Evolutionary conservation across 2,113 vertebrate genomes (phyloP).

Genomic region (Euleptes europaea): DNA sequence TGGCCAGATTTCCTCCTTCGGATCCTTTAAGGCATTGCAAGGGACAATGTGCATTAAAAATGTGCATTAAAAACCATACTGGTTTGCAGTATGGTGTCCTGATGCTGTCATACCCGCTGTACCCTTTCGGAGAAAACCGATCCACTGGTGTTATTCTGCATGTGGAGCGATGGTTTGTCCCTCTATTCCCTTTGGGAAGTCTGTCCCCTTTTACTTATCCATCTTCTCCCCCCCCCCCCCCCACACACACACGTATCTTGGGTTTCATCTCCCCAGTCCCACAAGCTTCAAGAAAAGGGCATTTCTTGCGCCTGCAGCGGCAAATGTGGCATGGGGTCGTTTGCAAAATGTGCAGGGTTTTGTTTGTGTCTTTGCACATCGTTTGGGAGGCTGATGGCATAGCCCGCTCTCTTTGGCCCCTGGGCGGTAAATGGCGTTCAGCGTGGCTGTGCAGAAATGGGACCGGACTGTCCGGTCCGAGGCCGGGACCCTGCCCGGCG

Average conservation of each 20-base stretch:
- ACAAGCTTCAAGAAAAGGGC: neutral
- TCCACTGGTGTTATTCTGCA: conserved; percentile 2
- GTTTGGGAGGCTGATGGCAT: neutral
- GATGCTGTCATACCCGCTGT: conserved; percentile 7
- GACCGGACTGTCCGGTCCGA: neutral
- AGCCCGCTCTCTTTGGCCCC: no score
- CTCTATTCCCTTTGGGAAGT: neutral
- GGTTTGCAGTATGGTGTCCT: neutral
- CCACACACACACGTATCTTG: neutral
- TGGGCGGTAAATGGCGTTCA: neutral
- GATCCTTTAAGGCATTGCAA: no score
- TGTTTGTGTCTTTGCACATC: neutral
- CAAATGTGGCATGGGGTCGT: neutral
- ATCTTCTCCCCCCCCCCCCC: no score
- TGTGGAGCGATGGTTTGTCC: neutral
- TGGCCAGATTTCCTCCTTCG: neutral
- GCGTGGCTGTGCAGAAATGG: neutral
- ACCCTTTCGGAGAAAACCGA: neutral
- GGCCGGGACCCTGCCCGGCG: no score
- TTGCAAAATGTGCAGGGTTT: neutral
- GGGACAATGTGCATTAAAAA: no score
- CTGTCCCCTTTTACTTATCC: conserved; percentile 16
- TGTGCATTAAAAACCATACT: neutral
- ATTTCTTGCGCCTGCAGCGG: neutral
- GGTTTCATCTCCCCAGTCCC: neutral